Evolutionary conservation across 2,797 vertebrate genomes (phyloP), one percentile per base, ranked within the genome.

Genomic region (Rachycentron canadum): DNA sequence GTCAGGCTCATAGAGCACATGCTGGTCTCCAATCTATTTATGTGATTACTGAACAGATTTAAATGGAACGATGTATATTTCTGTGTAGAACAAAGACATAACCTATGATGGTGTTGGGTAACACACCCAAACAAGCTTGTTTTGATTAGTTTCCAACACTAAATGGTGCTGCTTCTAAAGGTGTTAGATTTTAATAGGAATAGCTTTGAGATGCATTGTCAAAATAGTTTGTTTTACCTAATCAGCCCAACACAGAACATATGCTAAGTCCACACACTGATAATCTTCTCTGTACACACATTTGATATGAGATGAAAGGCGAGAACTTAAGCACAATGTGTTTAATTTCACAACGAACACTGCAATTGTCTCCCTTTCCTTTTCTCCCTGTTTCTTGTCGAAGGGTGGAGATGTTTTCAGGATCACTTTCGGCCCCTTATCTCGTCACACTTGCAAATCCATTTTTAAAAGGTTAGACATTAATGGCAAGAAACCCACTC

Each of bases 381-480:
- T 82, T 49, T 56, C 50, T 61, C 80, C 53, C 32, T 38, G 30
- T 66, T 55, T 69, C 65, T 81, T 64, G 65, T 88, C 83, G 68
- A 19, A 1, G 83, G 79, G 69, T 4, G 63, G 66, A 74, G 73
- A 83, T 72, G 66, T 85, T 91, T 86, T 79, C 62, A 67, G 68
- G 69, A 89, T 91, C 79, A 70, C 67, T 88, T 89, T 88, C 53
- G 45, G 47, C 58, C 76, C 70, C 84, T 91, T 91, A 94, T 94
- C 91, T 93, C 55, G 73, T 91, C 93, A 92, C 82, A 86, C 82
- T 91, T 63, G 68, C 89, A 88, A 92, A 94, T 94, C 87, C 79
- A 81, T 94, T 94, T 93, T 92, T 90, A 87, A 92, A 93, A 93
- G 92, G 91, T 93, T 93, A 87, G 78, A 88, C 88, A 84, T 93